phyloP scores from a whole-genome alignment of 2,113 vertebrate species.

The Marcusenius ussheri region DNA sequence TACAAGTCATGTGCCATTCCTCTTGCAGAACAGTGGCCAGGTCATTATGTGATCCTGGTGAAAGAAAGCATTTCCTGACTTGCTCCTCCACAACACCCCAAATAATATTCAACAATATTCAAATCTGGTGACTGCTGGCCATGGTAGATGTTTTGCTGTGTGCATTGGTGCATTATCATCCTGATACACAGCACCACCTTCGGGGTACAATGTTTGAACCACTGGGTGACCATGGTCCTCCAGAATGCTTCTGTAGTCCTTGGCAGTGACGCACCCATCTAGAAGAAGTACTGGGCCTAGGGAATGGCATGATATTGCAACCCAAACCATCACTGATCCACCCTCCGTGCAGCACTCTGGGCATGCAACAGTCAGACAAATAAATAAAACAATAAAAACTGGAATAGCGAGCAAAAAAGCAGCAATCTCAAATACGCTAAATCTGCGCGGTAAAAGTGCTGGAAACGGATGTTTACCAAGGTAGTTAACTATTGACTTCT shows the following conservation, averaged over 20 bases:
- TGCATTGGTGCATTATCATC: not conserved
- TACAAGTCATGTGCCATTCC: not conserved
- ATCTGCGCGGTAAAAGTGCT: too few species aligned
- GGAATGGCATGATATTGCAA: not conserved
- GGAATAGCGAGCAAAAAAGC: too few species aligned
- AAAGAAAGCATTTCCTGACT: not conserved
- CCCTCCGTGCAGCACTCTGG: not conserved
- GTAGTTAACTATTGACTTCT: too few species aligned
- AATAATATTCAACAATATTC: not conserved
- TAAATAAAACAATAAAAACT: too few species aligned
- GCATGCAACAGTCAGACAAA: not conserved
- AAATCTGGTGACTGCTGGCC: too few species aligned
- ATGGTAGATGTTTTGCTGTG: too few species aligned
- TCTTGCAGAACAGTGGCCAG: not conserved
- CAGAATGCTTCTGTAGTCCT: not conserved
- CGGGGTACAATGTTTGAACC: not conserved
- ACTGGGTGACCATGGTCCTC: not conserved
- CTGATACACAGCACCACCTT: not conserved
- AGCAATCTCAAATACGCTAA: too few species aligned
- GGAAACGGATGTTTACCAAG: too few species aligned
- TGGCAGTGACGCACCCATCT: not conserved
- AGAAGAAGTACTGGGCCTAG: not conserved
- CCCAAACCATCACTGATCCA: not conserved
- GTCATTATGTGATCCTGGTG: not conserved
- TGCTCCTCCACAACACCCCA: not conserved